Conservation (phyloP, 1,140 invertebrate species). For the Hyphantria cunea region DNA sequence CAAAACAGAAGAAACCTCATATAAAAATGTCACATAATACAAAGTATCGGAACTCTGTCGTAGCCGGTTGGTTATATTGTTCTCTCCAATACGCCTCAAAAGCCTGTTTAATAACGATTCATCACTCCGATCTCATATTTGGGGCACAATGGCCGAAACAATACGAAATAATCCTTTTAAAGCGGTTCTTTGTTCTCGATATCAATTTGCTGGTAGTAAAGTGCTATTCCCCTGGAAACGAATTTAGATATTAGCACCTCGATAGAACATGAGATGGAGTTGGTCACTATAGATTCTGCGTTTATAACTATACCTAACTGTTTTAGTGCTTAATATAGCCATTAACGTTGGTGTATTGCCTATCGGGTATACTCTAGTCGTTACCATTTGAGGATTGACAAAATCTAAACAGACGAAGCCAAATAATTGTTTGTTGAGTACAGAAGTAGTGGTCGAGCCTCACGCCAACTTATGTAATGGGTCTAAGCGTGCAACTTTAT, state of each 20-base stretch:
- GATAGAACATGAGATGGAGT: too few species aligned
- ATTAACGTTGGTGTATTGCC: too few species aligned
- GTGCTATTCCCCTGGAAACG: not conserved
- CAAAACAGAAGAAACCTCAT: not conserved
- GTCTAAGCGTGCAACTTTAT: too few species aligned
- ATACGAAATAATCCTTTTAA: not conserved
- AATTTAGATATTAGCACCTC: not conserved
- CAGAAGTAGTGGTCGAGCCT: too few species aligned
- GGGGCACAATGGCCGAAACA: conserved; percentile 7
- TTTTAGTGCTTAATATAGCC: too few species aligned
- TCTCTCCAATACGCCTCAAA: not conserved
- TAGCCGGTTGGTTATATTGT: not conserved
- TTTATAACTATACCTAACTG: too few species aligned
- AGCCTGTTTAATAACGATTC: not conserved
- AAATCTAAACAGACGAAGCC: too few species aligned
- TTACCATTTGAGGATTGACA: too few species aligned
- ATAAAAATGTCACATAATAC: not conserved
- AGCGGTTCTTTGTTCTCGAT: not conserved
- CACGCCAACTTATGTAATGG: too few species aligned
- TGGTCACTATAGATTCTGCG: too few species aligned
- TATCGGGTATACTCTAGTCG: too few species aligned
- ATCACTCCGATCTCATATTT: not conserved
- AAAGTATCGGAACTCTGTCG: not conserved
- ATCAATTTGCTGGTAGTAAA: not conserved
- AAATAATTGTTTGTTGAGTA: too few species aligned